These are phyloP conservation scores for Calephelis virginiensis DNA, from an alignment of 1,140 invertebrate species.

Conservation along the genomic window DNA sequence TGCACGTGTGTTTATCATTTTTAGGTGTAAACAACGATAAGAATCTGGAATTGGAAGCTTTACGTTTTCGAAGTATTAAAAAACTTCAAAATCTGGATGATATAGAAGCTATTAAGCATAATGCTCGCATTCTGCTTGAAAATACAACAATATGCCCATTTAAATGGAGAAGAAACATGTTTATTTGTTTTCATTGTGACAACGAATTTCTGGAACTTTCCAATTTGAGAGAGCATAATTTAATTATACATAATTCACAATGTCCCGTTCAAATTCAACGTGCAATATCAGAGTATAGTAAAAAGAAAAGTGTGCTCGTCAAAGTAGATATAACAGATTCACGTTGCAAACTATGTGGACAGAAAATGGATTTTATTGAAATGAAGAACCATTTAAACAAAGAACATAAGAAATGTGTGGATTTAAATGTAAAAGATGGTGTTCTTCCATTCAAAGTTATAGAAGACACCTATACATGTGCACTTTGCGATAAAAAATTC, in stretches of 20 bases:
- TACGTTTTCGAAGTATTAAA: slow-evolving; percentile 33
- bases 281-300: slow-evolving; percentile 51
- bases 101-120: slow-evolving; percentile 46
- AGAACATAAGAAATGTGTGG: slow-evolving; percentile 48
- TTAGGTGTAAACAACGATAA: slow-evolving; percentile 52
- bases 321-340: slow-evolving; percentile 63
- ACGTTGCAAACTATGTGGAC: slow-evolving; percentile 52
- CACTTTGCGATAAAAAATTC: slow-evolving; percentile 64
- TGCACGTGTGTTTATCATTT: slow-evolving; percentile 59
- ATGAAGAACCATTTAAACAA: slow-evolving; percentile 51
- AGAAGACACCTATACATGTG: slow-evolving; percentile 54
- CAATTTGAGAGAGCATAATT: slow-evolving; percentile 49
- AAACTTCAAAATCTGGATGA: slow-evolving; percentile 45
- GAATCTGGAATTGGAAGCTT: slow-evolving; percentile 25
- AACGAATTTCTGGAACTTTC: slow-evolving; percentile 49
- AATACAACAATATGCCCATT: slow-evolving; percentile 60
- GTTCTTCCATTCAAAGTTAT: slow-evolving; percentile 60
- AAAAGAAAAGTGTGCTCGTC: slow-evolving; percentile 47
- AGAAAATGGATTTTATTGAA: slow-evolving; percentile 32
- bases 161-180: slow-evolving; percentile 65
- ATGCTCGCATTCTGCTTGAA: slow-evolving; percentile 52
- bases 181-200: slow-evolving; percentile 63
- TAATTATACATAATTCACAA: slow-evolving; percentile 37
- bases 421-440: slow-evolving; percentile 47
- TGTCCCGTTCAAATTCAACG: slow-evolving; percentile 39